These are phyloP conservation scores for Thera britannica DNA, from an alignment of 2,888 invertebrate genomes.

Conservation along the genomic window DNA sequence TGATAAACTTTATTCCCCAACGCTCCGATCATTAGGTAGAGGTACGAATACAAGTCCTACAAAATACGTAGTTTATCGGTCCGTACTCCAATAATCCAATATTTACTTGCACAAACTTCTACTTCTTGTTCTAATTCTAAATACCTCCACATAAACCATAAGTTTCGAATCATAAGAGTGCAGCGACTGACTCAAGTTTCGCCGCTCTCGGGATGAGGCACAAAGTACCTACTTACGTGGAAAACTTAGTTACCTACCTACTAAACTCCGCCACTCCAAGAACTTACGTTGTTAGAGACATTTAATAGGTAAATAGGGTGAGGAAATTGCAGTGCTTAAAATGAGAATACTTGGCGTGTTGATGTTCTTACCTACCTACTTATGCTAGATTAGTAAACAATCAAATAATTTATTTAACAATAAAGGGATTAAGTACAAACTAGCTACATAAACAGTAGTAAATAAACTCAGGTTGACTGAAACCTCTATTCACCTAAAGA, in stretches of 20 bases:
- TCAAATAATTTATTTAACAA: too few relatives aligned
- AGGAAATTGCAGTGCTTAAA: constrained; percentile 33
- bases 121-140: background rate
- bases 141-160: constrained; percentile 20
- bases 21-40: too few relatives aligned
- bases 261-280: constrained; percentile 24
- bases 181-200: constrained; percentile 36
- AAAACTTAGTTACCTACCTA: constrained; percentile 34
- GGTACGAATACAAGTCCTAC: too few relatives aligned
- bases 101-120: background rate
- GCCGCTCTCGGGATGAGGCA: constrained; percentile 34
- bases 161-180: constrained; percentile 39
- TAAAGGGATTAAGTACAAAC: too few relatives aligned
- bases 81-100: background rate
- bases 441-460: too few relatives aligned
- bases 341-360: constrained; percentile 28
- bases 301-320: constrained; percentile 34
- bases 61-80: too few relatives aligned
- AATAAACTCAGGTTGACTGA: too few relatives aligned
- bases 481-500: too few relatives aligned
- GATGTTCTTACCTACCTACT: constrained; percentile 8
- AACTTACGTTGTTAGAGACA: constrained; percentile 33
- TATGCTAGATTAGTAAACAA: background rate
- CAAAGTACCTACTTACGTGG: constrained; percentile 35
- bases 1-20: too few relatives aligned